Conservation (phyloP, 2,797 vertebrate genomes). For the Lindbergichthys nudifrons region DNA sequence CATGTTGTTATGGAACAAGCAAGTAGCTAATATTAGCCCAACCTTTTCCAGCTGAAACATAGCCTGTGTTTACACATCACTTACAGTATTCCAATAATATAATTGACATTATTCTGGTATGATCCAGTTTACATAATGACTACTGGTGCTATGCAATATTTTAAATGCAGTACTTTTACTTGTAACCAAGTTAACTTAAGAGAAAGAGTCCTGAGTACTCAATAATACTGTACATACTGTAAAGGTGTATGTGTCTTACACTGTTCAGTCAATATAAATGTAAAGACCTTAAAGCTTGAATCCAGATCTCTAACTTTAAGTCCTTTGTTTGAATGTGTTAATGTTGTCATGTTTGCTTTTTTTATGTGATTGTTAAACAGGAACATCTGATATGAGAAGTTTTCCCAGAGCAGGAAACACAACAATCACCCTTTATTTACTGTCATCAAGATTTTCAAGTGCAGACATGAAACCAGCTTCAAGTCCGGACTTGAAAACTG, state of each 20-base stretch:
- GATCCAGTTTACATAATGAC: background rate
- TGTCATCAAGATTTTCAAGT: constrained; percentile 10
- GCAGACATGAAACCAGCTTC: constrained; percentile 24
- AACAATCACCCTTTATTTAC: constrained; percentile 5
- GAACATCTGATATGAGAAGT: background rate
- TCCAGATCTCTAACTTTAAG: too few relatives aligned
- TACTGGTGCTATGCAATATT: background rate
- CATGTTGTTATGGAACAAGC: background rate
- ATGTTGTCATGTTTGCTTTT: too few relatives aligned
- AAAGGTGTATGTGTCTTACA: too few relatives aligned
- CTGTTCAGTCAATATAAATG: too few relatives aligned
- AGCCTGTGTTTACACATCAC: background rate
- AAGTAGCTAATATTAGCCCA: background rate
- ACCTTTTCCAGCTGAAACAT: background rate
- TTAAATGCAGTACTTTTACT: background rate
- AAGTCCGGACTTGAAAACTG: constrained; percentile 24
- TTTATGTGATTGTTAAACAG: too few relatives aligned
- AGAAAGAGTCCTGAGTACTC: too few relatives aligned
- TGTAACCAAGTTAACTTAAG: background rate
- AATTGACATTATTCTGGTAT: background rate
- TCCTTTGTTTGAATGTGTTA: too few relatives aligned
- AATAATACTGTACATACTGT: too few relatives aligned
- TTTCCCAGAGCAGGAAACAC: background rate
- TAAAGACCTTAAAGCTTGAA: too few relatives aligned
- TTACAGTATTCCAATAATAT: constrained; percentile 1